Conservation (phyloP, 1,140 invertebrate species). For the Pectinophora gossypiella region DNA sequence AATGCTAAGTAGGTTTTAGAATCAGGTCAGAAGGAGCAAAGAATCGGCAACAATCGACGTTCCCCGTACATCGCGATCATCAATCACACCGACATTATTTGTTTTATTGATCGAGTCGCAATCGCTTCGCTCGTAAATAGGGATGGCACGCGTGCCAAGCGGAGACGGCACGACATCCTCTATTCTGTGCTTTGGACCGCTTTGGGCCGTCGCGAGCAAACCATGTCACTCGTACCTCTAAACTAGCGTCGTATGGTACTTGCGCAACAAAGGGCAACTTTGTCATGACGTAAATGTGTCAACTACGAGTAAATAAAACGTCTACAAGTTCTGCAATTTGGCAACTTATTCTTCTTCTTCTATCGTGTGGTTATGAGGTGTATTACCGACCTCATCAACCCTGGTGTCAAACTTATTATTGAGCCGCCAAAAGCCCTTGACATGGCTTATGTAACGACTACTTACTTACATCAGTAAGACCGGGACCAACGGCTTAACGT, state of each 20-base stretch:
- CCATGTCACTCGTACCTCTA: slow-evolving; percentile 29
- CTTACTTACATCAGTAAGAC: too few relatives aligned
- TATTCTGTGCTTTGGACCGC: neutral
- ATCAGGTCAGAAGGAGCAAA: slow-evolving; percentile 8
- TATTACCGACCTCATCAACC: too few relatives aligned
- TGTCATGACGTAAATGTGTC: too few relatives aligned
- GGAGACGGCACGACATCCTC: slow-evolving; percentile 32
- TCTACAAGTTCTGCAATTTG: neutral
- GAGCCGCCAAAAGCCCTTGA: too few relatives aligned
- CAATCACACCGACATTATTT: slow-evolving; percentile 62
- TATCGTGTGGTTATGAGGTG: too few relatives aligned
- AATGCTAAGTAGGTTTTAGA: slow-evolving; percentile 20
- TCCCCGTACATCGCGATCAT: slow-evolving; percentile 28
- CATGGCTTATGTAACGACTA: neutral
- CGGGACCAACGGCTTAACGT: too few relatives aligned
- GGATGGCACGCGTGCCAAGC: slow-evolving; percentile 35
- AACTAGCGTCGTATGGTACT: neutral
- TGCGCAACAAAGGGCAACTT: too few relatives aligned
- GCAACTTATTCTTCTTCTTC: too few relatives aligned
- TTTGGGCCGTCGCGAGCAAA: slow-evolving; percentile 12
- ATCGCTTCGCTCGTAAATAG: slow-evolving; percentile 33
- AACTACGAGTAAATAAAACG: neutral
- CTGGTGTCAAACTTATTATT: too few relatives aligned
- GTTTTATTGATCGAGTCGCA: slow-evolving; percentile 49
- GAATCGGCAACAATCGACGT: slow-evolving; percentile 11